Conservation (phyloP, 1,140 invertebrate genomes). For the Lasaia peninsularis region DNA sequence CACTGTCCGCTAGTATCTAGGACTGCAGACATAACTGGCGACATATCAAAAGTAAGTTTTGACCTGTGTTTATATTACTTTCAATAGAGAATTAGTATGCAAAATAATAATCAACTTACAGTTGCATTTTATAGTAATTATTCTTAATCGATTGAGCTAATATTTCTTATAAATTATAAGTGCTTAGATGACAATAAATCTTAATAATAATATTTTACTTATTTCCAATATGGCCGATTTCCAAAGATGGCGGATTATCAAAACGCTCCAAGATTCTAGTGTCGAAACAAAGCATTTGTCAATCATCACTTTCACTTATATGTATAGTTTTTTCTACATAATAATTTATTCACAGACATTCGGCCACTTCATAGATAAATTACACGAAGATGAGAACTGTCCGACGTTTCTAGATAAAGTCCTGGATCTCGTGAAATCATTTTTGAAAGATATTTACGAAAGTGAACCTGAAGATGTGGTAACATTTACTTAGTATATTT, state of each 20-base stretch:
- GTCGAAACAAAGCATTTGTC: neutral
- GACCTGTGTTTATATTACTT: neutral
- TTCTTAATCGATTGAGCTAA: no score
- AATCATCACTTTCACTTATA: no score
- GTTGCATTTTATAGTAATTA: no score
- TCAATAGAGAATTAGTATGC: neutral
- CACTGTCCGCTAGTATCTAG: constrained; percentile 9
- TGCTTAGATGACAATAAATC: neutral
- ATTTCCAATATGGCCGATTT: no score
- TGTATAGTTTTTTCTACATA: constrained; percentile 13
- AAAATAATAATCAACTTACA: no score
- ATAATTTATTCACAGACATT: constrained; percentile 33
- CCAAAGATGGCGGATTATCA: no score
- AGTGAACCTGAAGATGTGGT: constrained; percentile 32
- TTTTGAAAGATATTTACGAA: constrained; percentile 33
- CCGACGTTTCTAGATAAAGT: constrained; percentile 49
- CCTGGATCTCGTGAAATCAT: constrained; percentile 30
- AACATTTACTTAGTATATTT: constrained; percentile 11
- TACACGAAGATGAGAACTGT: constrained; percentile 54
- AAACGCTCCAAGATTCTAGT: no score
- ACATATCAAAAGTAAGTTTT: constrained; percentile 30
- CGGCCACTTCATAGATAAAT: constrained; percentile 43
- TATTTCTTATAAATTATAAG: no score
- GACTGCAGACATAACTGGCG: constrained; percentile 25
- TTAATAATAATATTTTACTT: no score